These are phyloP conservation scores for Sthenelais limicola DNA, from an alignment of 2,888 invertebrate genomes.

Conservation along the genomic window DNA sequence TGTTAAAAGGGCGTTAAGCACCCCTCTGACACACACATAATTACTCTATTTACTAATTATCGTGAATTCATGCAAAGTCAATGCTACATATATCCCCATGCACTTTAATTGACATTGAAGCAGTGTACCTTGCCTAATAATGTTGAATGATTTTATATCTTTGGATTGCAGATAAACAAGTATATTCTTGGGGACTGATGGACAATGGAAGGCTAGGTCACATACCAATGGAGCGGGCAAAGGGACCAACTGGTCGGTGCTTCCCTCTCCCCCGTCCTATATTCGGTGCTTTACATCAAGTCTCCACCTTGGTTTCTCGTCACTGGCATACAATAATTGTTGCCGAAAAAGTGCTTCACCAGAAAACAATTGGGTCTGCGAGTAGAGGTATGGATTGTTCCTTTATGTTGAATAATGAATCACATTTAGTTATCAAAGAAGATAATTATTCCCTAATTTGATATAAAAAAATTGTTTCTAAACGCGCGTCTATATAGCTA, in stretches of 20 bases:
- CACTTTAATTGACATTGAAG: too few relatives aligned
- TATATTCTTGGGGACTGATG: constrained; percentile 70
- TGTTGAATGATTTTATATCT: too few relatives aligned
- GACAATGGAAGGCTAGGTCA: constrained; percentile 70
- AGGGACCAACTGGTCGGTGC: constrained; percentile 60
- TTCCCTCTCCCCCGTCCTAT: constrained; percentile 66
- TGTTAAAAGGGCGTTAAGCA: too few relatives aligned
- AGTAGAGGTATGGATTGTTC: constrained; percentile 30
- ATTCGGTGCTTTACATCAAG: constrained; percentile 68
- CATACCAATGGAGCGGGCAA: constrained; percentile 54
- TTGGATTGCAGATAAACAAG: constrained; percentile 68
- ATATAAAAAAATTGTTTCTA: too few relatives aligned
- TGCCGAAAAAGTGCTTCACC: constrained; percentile 59
- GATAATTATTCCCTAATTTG: too few relatives aligned
- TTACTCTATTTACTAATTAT: too few relatives aligned
- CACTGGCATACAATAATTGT: constrained; percentile 70
- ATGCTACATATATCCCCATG: too few relatives aligned
- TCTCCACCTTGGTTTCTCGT: constrained; percentile 62
- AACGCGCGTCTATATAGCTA: too few relatives aligned
- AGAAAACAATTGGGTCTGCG: constrained; percentile 23
- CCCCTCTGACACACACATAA: too few relatives aligned
- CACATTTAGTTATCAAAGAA: neutral
- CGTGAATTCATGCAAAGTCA: too few relatives aligned
- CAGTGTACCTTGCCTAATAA: too few relatives aligned
- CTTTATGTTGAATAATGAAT: neutral